Conservation (phyloP, 2,113 vertebrate species). For the Antechinus flavipes region DNA sequence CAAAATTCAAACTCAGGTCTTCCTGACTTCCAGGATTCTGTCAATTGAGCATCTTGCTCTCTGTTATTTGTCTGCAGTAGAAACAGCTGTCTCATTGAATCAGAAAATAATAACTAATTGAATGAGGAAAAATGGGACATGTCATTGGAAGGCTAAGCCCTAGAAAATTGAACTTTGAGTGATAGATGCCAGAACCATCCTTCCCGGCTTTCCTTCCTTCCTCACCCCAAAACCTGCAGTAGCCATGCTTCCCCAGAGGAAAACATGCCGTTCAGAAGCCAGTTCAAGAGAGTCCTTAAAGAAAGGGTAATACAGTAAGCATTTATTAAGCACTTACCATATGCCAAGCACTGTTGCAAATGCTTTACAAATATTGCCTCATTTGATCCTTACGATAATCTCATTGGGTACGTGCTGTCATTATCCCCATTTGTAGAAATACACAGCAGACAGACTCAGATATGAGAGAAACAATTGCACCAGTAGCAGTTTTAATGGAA, state of each 20-base stretch:
- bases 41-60: not conserved
- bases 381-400: too few relatives aligned
- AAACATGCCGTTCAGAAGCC: not conserved
- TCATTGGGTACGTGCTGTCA: not conserved
- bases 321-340: not conserved
- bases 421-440: not conserved
- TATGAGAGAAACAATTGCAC: not conserved
- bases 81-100: too few relatives aligned
- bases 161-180: not conserved
- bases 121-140: not conserved
- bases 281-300: not conserved
- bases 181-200: not conserved
- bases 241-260: not conserved
- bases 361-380: too few relatives aligned
- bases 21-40: not conserved
- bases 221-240: too few relatives aligned
- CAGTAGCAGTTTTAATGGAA: not conserved
- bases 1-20: not conserved
- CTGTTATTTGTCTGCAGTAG: not conserved
- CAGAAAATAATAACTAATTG: too few relatives aligned
- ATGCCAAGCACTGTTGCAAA: not conserved
- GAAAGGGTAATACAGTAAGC: not conserved
- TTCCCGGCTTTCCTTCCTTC: too few relatives aligned
- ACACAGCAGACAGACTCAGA: not conserved
- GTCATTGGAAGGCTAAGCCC: not conserved